Evolutionary conservation across 1,140 invertebrate species (phyloP), one percentile per base, ranked within the genome.

Genomic region (Cotesia typhae): DNA sequence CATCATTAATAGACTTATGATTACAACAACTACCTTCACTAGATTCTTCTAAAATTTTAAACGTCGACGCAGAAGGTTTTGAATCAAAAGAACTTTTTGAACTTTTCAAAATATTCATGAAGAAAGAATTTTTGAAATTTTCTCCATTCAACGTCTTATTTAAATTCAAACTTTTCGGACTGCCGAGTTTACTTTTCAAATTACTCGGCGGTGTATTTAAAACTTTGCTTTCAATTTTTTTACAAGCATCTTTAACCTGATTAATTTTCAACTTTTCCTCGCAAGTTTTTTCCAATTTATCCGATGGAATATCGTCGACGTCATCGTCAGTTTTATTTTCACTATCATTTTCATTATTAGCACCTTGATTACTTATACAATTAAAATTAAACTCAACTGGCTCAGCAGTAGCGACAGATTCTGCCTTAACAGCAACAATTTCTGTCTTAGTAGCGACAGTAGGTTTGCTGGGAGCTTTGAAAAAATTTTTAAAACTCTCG

Each of bases 401-500:
- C 5, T 47, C 41, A 0, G 41, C 6, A 10, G 41, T 47, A 47
- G 41, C 41, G 10, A 6, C 5, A 51, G 3, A 7, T 2, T 67
- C n/a, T 57, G 6, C 36, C n/a, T 60, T 35, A 53, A n/a, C 51
- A 41, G 12, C 17, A 12, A 53, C 20, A n/a, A 41, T 17, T 12
- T 53, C 41, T 12, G 60, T 5, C 60, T 57, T 59, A 12, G 14
- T 60, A 61, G 28, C 70, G 17, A 20, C 1, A 59, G 75, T 79
- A 70, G 41, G 5, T 10, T 47, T 47, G 41, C 41, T 10, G 6
- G 41, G 41, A 28, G 81, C 79, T 82, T 85, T 87, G 76, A 92
- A 92, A 80, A 90, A 92, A 76, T 90, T 89, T 20, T 83, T 80
- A 71, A 92, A 91, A 78, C 87, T 89, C 72, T 83, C 89, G 14